phyloP scores from a whole-genome alignment of 2,888 invertebrate species.

The Idaea dimidiata region DNA sequence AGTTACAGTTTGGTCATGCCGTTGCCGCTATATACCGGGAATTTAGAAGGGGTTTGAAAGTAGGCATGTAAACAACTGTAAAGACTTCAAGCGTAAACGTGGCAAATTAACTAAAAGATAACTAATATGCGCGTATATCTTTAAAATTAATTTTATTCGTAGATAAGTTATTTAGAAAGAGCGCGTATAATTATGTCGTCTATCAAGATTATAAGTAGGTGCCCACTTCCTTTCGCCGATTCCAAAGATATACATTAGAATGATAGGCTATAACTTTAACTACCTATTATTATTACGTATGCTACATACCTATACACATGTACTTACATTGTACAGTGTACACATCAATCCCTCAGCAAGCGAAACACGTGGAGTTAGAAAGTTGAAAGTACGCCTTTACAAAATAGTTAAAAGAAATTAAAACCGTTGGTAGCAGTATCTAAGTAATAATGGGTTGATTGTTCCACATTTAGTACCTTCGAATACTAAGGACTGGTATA shows the following conservation, averaged over 20 bases:
- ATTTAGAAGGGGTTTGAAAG: not conserved
- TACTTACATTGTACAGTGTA: not conserved
- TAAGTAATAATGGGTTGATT: slow-evolving; percentile 1
- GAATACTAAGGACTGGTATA: not conserved
- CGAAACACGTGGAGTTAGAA: not conserved
- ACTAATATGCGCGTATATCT: not conserved
- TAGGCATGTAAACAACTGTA: not conserved
- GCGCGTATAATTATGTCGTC: not conserved
- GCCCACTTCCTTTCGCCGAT: not conserved
- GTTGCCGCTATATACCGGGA: not conserved
- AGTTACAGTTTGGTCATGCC: not conserved
- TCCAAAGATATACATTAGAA: not conserved
- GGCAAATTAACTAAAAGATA: not conserved
- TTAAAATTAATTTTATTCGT: not conserved
- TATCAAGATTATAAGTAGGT: not conserved
- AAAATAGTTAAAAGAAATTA: not conserved
- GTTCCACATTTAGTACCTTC: not conserved
- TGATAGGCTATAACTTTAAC: not conserved
- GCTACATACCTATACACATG: not conserved
- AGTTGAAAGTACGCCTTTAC: not conserved
- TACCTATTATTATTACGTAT: not conserved
- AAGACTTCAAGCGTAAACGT: not conserved
- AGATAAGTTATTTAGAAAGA: not conserved
- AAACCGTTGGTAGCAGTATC: not conserved
- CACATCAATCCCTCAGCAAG: not conserved